Evolutionary conservation across 2,797 vertebrate species (phyloP).

Genomic region (Peromyscus eremicus): DNA sequence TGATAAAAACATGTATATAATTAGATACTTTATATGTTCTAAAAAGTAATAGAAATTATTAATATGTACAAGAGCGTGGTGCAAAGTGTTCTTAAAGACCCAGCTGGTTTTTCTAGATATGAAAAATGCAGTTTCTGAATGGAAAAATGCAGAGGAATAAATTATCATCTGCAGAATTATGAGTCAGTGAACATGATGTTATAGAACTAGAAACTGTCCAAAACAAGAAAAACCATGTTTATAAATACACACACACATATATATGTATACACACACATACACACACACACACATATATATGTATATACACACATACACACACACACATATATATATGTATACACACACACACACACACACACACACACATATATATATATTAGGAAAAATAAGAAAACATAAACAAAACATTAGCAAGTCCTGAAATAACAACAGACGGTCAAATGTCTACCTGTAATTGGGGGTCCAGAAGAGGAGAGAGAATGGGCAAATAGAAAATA

Average conservation of each 20-base stretch:
- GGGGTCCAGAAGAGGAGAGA: background rate
- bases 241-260: background rate
- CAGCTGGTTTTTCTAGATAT: background rate
- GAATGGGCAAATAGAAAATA: background rate
- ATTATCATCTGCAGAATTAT: background rate
- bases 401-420: background rate
- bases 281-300: no score
- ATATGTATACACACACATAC: no score
- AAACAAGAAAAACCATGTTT: constrained; percentile 5
- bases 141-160: constrained; percentile 27
- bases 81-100: background rate
- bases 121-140: background rate
- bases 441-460: background rate
- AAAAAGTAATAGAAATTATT: background rate
- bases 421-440: background rate
- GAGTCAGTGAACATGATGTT: background rate
- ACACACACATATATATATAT: no score
- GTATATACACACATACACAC: no score
- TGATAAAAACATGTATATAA: background rate
- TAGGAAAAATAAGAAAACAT: background rate
- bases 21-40: background rate
- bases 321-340: no score
- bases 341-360: no score
- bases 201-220: background rate
- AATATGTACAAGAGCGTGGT: background rate